A percentile compares a stretch with the other conserved stretches of the same genome.
phyloP scores from a whole-genome alignment of 2,888 invertebrate species.

The Cerceris rybyensis region DNA sequence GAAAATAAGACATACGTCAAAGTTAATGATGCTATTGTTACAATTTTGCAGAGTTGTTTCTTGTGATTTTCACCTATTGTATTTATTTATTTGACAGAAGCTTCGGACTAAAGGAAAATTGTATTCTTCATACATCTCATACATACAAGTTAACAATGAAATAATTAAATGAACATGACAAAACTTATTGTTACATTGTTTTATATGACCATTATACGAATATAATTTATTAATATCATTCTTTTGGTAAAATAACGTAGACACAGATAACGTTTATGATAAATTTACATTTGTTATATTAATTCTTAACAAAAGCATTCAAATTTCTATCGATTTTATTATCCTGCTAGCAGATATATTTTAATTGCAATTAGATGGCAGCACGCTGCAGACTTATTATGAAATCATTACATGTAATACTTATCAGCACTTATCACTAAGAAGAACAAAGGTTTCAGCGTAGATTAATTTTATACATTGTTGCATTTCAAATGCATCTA shows the following conservation, averaged over 20 bases:
- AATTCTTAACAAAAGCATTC: slow-evolving; percentile 6
- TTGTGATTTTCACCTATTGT: no score
- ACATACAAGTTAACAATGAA: no score
- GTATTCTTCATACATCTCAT: no score
- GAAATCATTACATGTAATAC: background rate
- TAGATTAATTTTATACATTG: background rate
- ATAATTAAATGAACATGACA: no score
- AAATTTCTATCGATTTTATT: background rate
- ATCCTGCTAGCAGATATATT: background rate
- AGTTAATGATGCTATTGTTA: background rate
- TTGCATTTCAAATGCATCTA: no score
- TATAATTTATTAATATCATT: no score
- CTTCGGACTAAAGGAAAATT: no score
- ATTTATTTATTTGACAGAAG: no score
- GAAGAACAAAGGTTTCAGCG: background rate
- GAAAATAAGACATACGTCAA: background rate
- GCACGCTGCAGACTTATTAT: slow-evolving; percentile 10
- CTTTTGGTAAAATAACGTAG: no score
- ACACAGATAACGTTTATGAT: background rate
- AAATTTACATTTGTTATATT: background rate
- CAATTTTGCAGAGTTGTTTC: background rate
- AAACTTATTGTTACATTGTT: no score
- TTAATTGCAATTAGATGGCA: slow-evolving; percentile 36
- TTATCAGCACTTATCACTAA: background rate
- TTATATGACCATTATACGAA: no score